A percentile compares a stretch with the other conserved stretches of the same genome.
Evolutionary conservation across 2,797 vertebrate genomes (phyloP).

Genomic region (Cossypha niveicapilla): DNA sequence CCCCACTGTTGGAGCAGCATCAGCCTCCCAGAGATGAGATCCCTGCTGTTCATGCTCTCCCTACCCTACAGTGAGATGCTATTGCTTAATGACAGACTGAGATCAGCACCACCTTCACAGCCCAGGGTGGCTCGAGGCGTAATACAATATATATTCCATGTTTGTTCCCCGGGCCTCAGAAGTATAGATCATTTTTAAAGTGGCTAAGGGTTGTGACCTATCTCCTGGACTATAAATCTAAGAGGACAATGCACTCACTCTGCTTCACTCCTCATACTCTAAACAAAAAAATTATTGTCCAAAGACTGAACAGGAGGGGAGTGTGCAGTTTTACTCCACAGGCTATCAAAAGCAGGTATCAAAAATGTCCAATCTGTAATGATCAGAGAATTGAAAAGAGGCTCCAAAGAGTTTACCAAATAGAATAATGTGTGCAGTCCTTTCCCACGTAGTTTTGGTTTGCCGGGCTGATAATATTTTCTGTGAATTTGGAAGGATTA

Average conservation of each 20-base stretch:
- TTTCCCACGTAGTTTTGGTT: not conserved
- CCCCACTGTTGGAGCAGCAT: accelerated
- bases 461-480: not conserved
- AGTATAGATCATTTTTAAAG: constrained; percentile 38
- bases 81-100: not conserved
- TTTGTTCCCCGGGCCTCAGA: not conserved
- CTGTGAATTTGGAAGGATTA: not conserved
- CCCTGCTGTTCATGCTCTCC: accelerated
- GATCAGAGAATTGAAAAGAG: not conserved
- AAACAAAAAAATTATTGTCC: not conserved
- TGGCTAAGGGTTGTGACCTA: not conserved
- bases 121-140: not conserved
- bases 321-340: not conserved
- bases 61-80: accelerated
- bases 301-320: not conserved
- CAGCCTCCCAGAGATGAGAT: not conserved
- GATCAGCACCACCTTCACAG: not conserved
- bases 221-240: constrained; percentile 45
- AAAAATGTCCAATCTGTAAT: not conserved
- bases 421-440: not conserved
- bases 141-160: not conserved
- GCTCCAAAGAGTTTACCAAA: not conserved
- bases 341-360: not conserved
- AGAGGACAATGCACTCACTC: not conserved
- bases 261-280: not conserved